Evolutionary conservation across 2,888 invertebrate species (phyloP).

Genomic region (Caenorhabditis becei): DNA sequence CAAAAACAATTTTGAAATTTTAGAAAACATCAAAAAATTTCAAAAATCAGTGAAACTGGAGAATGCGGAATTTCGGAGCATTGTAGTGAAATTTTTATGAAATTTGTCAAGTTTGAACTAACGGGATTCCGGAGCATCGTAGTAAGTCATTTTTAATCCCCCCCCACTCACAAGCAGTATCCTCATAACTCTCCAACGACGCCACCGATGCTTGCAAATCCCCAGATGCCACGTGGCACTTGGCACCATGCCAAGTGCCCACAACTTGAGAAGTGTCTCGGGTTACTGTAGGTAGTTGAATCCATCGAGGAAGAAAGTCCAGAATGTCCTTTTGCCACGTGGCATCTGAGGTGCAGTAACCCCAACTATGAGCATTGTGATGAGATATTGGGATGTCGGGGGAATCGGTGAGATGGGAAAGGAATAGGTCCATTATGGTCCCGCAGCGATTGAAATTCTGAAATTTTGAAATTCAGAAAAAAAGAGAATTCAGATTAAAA

Average conservation of each 20-base stretch:
- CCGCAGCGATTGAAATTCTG: conserved; percentile 58
- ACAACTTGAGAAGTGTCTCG: background rate
- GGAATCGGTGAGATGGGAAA: conserved; percentile 20
- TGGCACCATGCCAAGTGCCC: conserved; percentile 24
- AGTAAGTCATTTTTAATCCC: no score
- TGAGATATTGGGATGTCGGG: conserved; percentile 30
- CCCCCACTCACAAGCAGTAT: conserved; percentile 56
- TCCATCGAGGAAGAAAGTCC: conserved; percentile 8
- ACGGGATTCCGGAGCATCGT: no score
- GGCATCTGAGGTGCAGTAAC: conserved; percentile 46
- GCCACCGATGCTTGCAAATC: conserved; percentile 67
- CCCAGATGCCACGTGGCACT: conserved; percentile 58
- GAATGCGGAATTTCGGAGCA: no score
- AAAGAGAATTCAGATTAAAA: no score
- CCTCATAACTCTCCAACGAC: conserved; percentile 33
- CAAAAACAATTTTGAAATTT: background rate
- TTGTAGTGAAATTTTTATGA: no score
- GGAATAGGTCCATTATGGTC: conserved; percentile 66
- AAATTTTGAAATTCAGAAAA: background rate
- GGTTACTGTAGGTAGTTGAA: conserved; percentile 47
- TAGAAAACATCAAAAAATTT: background rate
- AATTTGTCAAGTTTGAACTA: no score
- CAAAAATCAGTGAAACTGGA: no score
- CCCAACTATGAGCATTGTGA: conserved; percentile 66
- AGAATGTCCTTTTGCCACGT: conserved; percentile 18